Conservation (phyloP, 1,140 invertebrate genomes). For the Coboldia fuscipes region DNA sequence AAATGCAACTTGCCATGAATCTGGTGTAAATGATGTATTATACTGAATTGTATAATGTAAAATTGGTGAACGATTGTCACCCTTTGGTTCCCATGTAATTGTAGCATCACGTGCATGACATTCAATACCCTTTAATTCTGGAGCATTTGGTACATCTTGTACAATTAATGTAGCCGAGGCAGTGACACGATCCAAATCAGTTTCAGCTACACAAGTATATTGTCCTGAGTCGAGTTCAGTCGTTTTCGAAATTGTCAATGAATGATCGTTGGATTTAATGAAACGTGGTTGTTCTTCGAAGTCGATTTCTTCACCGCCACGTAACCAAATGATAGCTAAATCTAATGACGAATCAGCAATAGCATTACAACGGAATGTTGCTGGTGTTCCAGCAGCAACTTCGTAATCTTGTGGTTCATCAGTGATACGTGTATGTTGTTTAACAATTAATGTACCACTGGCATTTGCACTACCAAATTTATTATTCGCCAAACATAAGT, state of each 20-base stretch:
- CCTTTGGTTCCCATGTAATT: conserved; percentile 66
- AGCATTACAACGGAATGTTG: conserved; percentile 86
- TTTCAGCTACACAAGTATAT: conserved; percentile 90
- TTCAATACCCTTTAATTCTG: conserved; percentile 36
- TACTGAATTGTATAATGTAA: conserved; percentile 78
- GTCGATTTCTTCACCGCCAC: conserved; percentile 67
- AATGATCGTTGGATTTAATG: conserved; percentile 67
- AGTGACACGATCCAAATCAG: conserved; percentile 62
- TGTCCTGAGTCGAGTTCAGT: conserved; percentile 83
- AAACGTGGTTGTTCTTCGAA: conserved; percentile 70
- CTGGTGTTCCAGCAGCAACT: conserved; percentile 66
- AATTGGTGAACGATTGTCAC: conserved; percentile 88
- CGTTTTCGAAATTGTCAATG: conserved; percentile 82
- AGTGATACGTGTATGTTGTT: conserved; percentile 66
- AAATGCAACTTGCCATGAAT: conserved; percentile 65
- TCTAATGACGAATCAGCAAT: conserved; percentile 59
- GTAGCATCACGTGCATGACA: conserved; percentile 51
- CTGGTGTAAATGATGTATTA: conserved; percentile 86
- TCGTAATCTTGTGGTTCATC: conserved; percentile 77
- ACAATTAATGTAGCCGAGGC: conserved; percentile 78
- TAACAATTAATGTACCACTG: conserved; percentile 56
- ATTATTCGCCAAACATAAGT: conserved; percentile 81
- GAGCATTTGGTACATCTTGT: conserved; percentile 88
- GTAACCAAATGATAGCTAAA: conserved; percentile 71
- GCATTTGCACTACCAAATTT: conserved; percentile 69